phyloP scores from a whole-genome alignment of 1,140 invertebrate species.

The Drosophila arizonae region DNA sequence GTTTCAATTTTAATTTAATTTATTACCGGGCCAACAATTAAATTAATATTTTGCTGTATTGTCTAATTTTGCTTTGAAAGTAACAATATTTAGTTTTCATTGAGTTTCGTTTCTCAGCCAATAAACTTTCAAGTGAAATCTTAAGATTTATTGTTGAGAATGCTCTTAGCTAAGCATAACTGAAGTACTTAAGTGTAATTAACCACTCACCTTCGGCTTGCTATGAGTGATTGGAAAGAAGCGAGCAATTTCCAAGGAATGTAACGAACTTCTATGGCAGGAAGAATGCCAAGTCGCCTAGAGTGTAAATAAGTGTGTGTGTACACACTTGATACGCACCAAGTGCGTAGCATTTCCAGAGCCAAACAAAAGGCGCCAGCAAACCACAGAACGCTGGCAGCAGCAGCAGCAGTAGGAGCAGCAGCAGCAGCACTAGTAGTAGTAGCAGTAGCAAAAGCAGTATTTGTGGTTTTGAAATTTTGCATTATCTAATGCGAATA shows the following conservation, averaged over 20 bases:
- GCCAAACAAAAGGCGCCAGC: slow-evolving; percentile 21
- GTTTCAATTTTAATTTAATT: no score
- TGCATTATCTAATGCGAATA: slow-evolving; percentile 36
- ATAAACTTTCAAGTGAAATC: no score
- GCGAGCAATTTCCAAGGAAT: neutral
- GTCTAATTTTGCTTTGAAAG: no score
- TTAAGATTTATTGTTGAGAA: neutral
- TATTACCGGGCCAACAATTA: no score
- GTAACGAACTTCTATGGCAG: neutral
- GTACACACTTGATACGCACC: slow-evolving; percentile 15
- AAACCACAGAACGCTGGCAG: slow-evolving; percentile 27
- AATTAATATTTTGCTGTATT: no score
- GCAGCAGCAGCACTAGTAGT: neutral
- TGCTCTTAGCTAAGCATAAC: neutral
- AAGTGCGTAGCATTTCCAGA: slow-evolving; percentile 22
- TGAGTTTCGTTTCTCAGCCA: no score
- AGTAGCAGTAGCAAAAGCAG: slow-evolving; percentile 6
- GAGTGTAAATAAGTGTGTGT: neutral
- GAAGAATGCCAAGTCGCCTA: neutral
- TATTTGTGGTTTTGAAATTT: slow-evolving; percentile 39
- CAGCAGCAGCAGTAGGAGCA: neutral
- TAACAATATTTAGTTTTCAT: neutral
- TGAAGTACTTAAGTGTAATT: neutral
- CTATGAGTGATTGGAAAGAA: no score
- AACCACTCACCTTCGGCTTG: no score